Base-by-base conservation (phyloP, 2,888 invertebrate genomes). In the Mongoloraphidia duomilia region DNA sequence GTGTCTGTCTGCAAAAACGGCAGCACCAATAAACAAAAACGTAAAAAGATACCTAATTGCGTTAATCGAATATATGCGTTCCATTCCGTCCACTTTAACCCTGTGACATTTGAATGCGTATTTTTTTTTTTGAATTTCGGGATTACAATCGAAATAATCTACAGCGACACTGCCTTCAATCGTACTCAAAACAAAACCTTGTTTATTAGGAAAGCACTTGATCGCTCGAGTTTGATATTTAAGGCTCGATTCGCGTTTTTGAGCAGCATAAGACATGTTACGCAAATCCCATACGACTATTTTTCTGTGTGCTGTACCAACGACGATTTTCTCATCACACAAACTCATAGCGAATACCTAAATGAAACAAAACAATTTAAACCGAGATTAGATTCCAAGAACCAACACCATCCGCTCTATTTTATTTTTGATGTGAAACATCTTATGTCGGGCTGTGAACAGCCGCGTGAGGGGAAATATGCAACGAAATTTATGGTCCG, bases 71-170 rank as follows among this genome's bases (percentile, higher is more conserved):
- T 91, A 96, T 60, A 98, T 95, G 59, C 87, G 81, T 67, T 98
- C 98, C 46, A 91, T 75, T n/a, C 86, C 88, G 59, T 86, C 83
- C 65, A 95, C 93, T 66, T 95, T 94, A 59, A 91, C 86, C 57
- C 96, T 76, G 62, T 97, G 97, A 67, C 96, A 97, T 64, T 97
- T 97, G 62, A 97, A 97, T 0, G 96, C 96, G 68, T 96, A 98
- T 69, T 96, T 98, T 63, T 93, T 93, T 69, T 95, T 95, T 69
- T 98, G 97, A 9, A 93, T 82, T 65, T 97, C 96, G 0, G 94
- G 88, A 63, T 87, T 91, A 11, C 91, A 89, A 63, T 98, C 97
- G 41, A 97, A 74, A 66, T 97, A 98, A 65, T 98, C 98, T 0
- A 98, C 98, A 2, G 96, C 95, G 1, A 97, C 96, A 49, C 97